Conservation (phyloP, 2,797 vertebrate genomes). For the Liparis tanakae region DNA sequence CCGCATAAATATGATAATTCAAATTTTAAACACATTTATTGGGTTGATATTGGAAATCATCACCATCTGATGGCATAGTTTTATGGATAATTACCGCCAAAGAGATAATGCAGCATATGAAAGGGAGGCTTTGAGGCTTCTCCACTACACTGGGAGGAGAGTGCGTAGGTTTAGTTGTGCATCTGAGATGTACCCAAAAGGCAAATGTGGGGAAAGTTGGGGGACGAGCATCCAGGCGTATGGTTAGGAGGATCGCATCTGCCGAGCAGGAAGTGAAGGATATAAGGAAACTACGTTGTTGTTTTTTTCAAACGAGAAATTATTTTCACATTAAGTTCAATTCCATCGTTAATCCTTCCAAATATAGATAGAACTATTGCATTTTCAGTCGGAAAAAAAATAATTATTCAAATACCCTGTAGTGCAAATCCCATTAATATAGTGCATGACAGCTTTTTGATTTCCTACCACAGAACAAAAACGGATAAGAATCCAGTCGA, state of each 20-base stretch:
- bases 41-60: slow-evolving; percentile 81
- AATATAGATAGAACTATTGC: slow-evolving; percentile 82
- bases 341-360: slow-evolving; percentile 77
- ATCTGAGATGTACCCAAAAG: slow-evolving; percentile 74
- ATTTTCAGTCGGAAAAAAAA: slow-evolving; percentile 75
- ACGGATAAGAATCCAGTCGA: slow-evolving; percentile 72
- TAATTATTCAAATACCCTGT: slow-evolving; percentile 83
- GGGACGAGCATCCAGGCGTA: slow-evolving; percentile 74
- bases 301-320: too few species aligned
- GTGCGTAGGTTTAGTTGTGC: slow-evolving; percentile 81
- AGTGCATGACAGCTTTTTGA: slow-evolving; percentile 79
- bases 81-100: slow-evolving; percentile 79
- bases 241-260: slow-evolving; percentile 80
- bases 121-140: slow-evolving; percentile 78
- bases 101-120: slow-evolving; percentile 78
- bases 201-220: slow-evolving; percentile 81
- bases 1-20: slow-evolving; percentile 83
- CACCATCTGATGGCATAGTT: slow-evolving; percentile 82
- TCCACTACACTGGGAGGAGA: slow-evolving; percentile 72
- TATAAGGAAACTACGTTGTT: slow-evolving; percentile 41
- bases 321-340: slow-evolving; percentile 75
- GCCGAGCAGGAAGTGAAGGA: slow-evolving; percentile 73
- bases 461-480: slow-evolving; percentile 75
- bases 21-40: slow-evolving; percentile 81
- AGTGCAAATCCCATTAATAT: slow-evolving; percentile 83